Evolutionary conservation across 2,797 vertebrate species (phyloP).

Genomic region (Pteronotus mesoamericanus): DNA sequence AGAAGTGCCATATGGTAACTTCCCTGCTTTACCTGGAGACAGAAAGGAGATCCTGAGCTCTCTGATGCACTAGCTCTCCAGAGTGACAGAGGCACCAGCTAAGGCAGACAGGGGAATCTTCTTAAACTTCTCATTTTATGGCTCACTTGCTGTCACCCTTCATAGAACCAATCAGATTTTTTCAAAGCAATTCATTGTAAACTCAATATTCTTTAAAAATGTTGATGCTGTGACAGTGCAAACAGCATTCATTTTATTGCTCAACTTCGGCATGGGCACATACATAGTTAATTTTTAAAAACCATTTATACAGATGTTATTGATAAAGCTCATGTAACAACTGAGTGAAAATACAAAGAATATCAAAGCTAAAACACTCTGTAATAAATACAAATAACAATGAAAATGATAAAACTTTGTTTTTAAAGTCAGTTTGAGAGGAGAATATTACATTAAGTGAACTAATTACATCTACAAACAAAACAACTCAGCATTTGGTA

Average conservation of each 20-base stretch:
- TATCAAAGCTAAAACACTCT: constrained; percentile 89
- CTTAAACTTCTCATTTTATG: neutral
- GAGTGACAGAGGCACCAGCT: neutral
- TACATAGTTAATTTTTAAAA: constrained; percentile 85
- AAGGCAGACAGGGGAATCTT: neutral
- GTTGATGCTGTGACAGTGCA: constrained; percentile 89
- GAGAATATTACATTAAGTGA: constrained; percentile 90
- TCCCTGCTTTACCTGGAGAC: neutral
- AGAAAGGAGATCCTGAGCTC: neutral
- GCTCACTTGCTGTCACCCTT: neutral
- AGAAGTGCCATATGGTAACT: neutral
- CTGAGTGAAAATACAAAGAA: constrained; percentile 86
- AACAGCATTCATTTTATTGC: constrained; percentile 97
- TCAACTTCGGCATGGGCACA: constrained; percentile 91
- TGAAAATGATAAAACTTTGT: constrained; percentile 84
- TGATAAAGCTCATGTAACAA: constrained; percentile 93
- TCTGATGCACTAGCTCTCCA: neutral
- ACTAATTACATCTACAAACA: constrained; percentile 94
- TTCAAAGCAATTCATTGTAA: constrained; percentile 62
- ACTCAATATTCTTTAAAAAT: constrained; percentile 75
- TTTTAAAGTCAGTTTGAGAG: constrained; percentile 82
- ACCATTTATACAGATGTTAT: constrained; percentile 90
- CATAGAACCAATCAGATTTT: neutral
- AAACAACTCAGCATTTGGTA: constrained; percentile 85
- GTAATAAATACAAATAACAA: constrained; percentile 92